Percentiles rank a stretch among this genome's conserved stretches.
phyloP scores from a whole-genome alignment of 2,113 vertebrate genomes.

The Protobothrops mucrosquamatus region DNA sequence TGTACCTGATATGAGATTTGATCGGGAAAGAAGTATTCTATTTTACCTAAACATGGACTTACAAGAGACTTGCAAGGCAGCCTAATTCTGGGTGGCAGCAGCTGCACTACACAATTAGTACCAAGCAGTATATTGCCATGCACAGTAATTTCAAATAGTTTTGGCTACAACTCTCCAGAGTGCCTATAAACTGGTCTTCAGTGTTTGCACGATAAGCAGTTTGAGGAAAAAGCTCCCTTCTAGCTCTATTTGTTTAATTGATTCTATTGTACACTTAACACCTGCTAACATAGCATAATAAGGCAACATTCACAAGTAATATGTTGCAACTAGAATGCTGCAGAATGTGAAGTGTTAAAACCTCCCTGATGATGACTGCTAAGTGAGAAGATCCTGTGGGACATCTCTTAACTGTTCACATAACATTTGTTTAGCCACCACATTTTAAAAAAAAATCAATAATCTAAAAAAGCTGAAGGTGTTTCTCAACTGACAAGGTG shows the following conservation, averaged over 20 bases:
- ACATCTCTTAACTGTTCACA: conserved; percentile 36
- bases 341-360: conserved; percentile 16
- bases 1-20: not conserved
- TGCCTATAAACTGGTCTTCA: not conserved
- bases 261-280: not conserved
- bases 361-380: conserved; percentile 11
- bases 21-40: not conserved
- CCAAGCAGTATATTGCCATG: not conserved
- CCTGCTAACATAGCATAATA: conserved; percentile 7
- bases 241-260: not conserved
- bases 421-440: conserved; percentile 29
- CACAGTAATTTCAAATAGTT: not conserved
- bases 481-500: conserved; percentile 1
- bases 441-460: conserved; percentile 48
- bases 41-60: not conserved
- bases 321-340: not conserved
- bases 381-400: conserved; percentile 8
- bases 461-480: not conserved
- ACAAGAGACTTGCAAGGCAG: not conserved
- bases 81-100: not conserved
- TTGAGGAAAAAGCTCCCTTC: not conserved
- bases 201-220: not conserved
- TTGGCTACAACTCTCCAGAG: not conserved
- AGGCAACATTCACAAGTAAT: not conserved
- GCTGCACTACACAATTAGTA: not conserved